Conservation (phyloP, 2,113 vertebrate genomes). For the Calyptommatus sinebrachiatus region DNA sequence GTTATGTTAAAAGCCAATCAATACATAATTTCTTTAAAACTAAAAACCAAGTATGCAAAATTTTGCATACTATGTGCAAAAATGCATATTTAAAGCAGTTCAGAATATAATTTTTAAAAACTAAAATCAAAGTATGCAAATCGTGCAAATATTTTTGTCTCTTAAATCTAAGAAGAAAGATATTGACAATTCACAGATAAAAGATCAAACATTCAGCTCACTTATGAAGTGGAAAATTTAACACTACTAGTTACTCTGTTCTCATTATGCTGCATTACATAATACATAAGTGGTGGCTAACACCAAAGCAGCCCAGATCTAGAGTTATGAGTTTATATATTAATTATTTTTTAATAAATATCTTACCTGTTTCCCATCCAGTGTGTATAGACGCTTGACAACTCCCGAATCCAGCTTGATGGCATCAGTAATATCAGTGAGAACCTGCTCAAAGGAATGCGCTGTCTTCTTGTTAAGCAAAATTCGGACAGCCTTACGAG, state of each 20-base stretch:
- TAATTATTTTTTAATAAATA: neutral
- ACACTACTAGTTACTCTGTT: neutral
- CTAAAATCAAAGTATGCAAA: neutral
- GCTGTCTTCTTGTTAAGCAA: slow-evolving; percentile 98
- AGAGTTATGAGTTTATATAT: neutral
- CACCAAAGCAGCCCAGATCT: neutral
- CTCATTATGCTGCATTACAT: neutral
- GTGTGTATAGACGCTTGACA: slow-evolving; percentile 91
- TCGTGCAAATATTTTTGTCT: no score
- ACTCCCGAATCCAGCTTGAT: slow-evolving; percentile 95
- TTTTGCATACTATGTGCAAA: no score
- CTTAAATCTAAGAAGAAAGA: no score
- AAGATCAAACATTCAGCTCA: neutral
- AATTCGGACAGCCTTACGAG: slow-evolving; percentile 91
- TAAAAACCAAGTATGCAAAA: neutral
- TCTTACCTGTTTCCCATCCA: slow-evolving; percentile 95
- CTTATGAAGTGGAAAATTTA: neutral
- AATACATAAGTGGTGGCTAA: neutral
- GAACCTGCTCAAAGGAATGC: slow-evolving; percentile 96
- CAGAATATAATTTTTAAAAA: neutral
- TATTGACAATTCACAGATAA: no score
- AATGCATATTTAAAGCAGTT: no score
- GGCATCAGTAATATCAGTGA: slow-evolving; percentile 95
- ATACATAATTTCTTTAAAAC: neutral
- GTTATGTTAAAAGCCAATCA: neutral